Conservation (phyloP, 2,888 invertebrate genomes). For the Adelphocoris suturalis region DNA sequence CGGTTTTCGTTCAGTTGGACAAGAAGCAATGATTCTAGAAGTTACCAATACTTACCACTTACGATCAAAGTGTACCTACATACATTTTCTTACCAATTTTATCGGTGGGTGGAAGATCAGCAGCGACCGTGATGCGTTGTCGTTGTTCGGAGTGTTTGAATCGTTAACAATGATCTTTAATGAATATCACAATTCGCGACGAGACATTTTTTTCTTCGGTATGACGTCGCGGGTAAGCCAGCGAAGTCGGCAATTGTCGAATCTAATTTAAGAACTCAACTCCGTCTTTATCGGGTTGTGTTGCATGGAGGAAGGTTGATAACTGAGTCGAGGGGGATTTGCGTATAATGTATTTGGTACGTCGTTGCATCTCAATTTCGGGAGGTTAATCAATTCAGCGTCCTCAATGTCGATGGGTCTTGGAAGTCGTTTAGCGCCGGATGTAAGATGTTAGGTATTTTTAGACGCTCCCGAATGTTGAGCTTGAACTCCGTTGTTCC, state of each 20-base stretch:
- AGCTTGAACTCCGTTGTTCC: neutral
- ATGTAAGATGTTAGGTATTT: conserved; percentile 32
- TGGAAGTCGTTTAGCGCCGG: conserved; percentile 18
- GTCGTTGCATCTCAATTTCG: conserved; percentile 22
- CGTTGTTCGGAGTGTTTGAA: neutral
- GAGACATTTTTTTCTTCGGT: neutral
- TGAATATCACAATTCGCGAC: neutral
- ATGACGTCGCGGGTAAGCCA: neutral
- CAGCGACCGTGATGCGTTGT: neutral
- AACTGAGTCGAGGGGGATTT: neutral
- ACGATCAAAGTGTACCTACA: no score
- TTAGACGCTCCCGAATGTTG: neutral
- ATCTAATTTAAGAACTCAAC: neutral
- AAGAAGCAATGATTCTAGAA: no score
- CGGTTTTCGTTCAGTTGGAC: no score
- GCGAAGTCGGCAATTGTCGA: neutral
- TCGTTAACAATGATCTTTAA: neutral
- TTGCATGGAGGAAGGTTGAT: conserved; percentile 7
- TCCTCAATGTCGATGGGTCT: conserved; percentile 17
- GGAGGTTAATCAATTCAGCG: neutral
- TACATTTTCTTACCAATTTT: neutral
- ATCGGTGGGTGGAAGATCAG: neutral
- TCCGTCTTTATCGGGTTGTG: neutral
- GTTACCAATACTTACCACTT: no score
- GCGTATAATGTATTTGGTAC: neutral